Base-by-base conservation (phyloP, 2,888 invertebrate genomes). In the Drosophila kambysellisi region DNA sequence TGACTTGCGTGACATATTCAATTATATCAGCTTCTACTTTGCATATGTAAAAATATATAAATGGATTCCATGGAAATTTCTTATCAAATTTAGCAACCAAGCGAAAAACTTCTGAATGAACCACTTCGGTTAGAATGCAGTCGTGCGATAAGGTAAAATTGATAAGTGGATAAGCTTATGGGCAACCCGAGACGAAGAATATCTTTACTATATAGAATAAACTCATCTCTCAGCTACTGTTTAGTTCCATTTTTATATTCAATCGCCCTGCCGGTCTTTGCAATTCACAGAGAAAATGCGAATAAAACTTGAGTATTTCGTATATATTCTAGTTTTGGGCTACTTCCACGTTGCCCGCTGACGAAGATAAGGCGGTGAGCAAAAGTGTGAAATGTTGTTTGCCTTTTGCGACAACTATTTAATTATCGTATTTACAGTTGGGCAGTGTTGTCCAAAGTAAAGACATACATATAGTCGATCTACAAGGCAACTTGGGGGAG, bases 111-210 rank as follows among this genome's bases (percentile, higher is more conserved):
- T 51, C 30, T 68, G 33, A 68, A 41, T 35, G 54, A 51, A 33
- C n/a, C 9, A n/a, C 8, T 20, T 32, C 29, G 54, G 29, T 15
- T 2, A 53, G 54, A 25, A 6, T 17, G 39, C 15, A 29, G 6
- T 25, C 33, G 50, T n/a, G 17, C 58, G 76, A 79, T 77, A 79
- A 79, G 79, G n/a, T 32, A 52, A 43, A 61, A n/a, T 30, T 62
- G 79, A 77, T 77, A 77, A 78, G 37, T 62, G 46, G 53, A 66
- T 70, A 70, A 74, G 54, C 61, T 61, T 25, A 35, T 29, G 25
- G 39, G 39, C 46, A 53, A 33, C 29, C 35, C 25, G 17, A 46
- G 12, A 33, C 56, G 17, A 43, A 69, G 54, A 48, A 32, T 11
- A 53, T 41, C 41, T 52, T 46, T 11, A 20, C 46, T 30, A n/a